Evolutionary conservation across 2,113 vertebrate genomes (phyloP).

Genomic region (Chrysochloris asiatica): DNA sequence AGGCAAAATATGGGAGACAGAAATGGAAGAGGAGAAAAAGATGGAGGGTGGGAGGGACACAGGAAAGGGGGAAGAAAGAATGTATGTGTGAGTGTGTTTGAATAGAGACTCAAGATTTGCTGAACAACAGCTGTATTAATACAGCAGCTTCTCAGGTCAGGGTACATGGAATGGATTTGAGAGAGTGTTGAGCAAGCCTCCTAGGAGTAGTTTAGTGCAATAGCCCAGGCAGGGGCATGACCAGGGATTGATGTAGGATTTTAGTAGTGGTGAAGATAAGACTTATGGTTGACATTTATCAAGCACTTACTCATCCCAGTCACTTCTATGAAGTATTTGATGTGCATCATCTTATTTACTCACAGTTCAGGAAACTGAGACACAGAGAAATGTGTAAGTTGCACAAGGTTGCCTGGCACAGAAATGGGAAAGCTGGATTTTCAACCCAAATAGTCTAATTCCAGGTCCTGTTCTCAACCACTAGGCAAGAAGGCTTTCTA

Average conservation of each 20-base stretch:
- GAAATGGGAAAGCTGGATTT: not conserved
- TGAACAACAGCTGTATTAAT: not conserved
- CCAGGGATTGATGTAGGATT: not conserved
- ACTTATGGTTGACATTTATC: not conserved
- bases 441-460: not conserved
- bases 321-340: not conserved
- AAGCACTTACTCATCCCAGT: not conserved
- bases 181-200: not conserved
- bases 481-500: not conserved
- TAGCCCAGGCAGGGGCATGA: not conserved
- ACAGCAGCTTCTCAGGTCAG: not conserved
- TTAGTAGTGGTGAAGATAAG: not conserved
- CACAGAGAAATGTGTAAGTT: not conserved
- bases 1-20: not conserved
- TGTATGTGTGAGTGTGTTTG: not conserved
- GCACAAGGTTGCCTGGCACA: not conserved
- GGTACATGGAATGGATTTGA: not conserved
- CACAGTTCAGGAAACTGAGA: conserved; percentile 13
- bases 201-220: not conserved
- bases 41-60: not conserved
- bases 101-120: not conserved
- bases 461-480: not conserved
- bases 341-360: not conserved
- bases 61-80: not conserved
- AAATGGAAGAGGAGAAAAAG: not conserved